These are phyloP conservation scores for Smittia aterrima DNA, from an alignment of 2,888 invertebrate species.

Conservation along the genomic window DNA sequence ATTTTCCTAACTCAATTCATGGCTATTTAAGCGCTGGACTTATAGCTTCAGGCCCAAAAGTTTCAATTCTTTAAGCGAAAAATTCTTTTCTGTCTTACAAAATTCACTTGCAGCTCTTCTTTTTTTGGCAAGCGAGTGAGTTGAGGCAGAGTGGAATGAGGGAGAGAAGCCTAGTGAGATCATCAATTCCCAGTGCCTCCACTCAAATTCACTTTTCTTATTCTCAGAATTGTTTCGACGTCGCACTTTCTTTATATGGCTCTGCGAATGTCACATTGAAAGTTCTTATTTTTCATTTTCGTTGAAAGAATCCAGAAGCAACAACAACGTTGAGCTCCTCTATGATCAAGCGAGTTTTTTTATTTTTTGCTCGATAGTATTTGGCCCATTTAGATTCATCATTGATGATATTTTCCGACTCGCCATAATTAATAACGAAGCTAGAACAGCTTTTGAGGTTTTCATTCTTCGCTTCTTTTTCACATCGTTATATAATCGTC, in stretches of 20 bases:
- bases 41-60: too few species aligned
- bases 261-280: slow-evolving; percentile 41
- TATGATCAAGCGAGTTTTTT: slow-evolving; percentile 11
- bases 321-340: not conserved
- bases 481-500: slow-evolving; percentile 19
- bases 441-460: slow-evolving; percentile 16
- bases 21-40: too few species aligned
- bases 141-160: not conserved
- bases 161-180: not conserved
- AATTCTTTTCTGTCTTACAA: not conserved
- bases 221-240: slow-evolving; percentile 23
- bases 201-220: slow-evolving; percentile 10
- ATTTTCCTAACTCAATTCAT: not conserved
- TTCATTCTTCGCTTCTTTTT: slow-evolving; percentile 9
- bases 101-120: slow-evolving; percentile 22
- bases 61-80: not conserved
- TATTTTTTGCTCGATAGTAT: slow-evolving; percentile 12
- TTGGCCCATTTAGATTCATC: slow-evolving; percentile 29
- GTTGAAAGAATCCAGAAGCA: slow-evolving; percentile 21
- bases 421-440: slow-evolving; percentile 2
- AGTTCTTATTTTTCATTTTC: slow-evolving; percentile 35
- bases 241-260: slow-evolving; percentile 39
- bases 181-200: not conserved
- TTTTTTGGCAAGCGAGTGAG: slow-evolving; percentile 33
- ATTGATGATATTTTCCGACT: not conserved